Evolutionary conservation across 2,797 vertebrate genomes (phyloP).

Genomic region (Vireo griseus): DNA sequence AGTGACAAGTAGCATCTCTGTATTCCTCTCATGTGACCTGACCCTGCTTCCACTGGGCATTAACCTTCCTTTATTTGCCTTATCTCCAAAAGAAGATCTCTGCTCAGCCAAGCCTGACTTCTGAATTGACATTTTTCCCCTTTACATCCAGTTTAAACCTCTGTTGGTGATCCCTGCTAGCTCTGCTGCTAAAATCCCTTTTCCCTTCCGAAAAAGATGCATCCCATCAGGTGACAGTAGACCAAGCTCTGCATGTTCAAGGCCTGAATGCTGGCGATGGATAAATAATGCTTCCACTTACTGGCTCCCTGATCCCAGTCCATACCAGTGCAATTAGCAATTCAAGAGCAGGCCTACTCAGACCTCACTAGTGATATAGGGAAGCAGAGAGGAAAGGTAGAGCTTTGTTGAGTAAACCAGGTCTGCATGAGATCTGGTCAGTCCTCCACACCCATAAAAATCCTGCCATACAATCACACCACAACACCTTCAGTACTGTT

Average conservation of each 20-base stretch:
- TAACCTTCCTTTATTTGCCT: neutral
- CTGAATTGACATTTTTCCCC: neutral
- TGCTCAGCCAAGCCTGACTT: neutral
- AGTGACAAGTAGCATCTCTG: neutral
- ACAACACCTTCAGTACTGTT: neutral
- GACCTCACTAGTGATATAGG: neutral
- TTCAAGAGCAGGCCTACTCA: neutral
- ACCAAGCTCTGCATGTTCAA: neutral
- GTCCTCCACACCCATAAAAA: neutral
- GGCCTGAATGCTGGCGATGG: neutral
- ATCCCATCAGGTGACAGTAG: too few species aligned
- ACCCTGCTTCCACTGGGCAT: neutral
- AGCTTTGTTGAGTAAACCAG: neutral
- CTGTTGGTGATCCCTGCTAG: neutral
- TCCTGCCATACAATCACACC: neutral
- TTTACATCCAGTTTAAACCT: neutral
- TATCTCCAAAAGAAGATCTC: neutral
- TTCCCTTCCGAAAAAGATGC: neutral
- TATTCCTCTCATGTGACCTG: neutral
- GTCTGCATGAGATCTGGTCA: neutral
- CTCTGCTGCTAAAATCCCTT: neutral
- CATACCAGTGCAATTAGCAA: neutral
- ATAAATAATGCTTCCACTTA: neutral
- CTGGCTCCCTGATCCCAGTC: neutral
- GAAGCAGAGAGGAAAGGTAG: neutral